Evolutionary conservation across 2,113 vertebrate genomes (phyloP).

Genomic region (Anoura caudifer): DNA sequence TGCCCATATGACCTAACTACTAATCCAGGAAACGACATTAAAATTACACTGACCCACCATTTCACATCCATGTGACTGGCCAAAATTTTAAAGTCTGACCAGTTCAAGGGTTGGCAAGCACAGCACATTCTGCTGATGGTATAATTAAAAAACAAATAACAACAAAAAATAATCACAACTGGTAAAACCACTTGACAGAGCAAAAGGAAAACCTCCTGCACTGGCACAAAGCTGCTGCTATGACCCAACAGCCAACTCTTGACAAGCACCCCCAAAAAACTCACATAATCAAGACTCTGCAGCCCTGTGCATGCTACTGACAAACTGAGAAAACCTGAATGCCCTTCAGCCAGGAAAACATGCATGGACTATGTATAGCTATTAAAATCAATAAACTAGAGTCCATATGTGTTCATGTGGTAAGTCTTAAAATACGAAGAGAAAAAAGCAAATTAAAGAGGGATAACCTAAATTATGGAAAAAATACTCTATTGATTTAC

Average conservation of each 20-base stretch:
- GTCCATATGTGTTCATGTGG: background rate
- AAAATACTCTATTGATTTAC: background rate
- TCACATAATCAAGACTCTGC: background rate
- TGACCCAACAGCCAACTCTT: background rate
- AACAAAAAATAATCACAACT: too few relatives aligned
- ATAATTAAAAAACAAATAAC: background rate
- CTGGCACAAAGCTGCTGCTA: background rate
- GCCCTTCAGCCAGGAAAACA: background rate
- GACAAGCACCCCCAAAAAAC: background rate
- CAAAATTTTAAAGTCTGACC: background rate
- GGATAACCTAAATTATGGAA: background rate
- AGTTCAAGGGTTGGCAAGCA: background rate
- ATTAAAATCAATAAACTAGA: background rate
- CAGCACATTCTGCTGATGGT: background rate
- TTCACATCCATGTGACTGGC: background rate
- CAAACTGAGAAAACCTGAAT: background rate
- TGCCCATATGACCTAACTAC: background rate
- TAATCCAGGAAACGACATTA: background rate
- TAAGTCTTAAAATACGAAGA: background rate
- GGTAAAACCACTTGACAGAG: background rate
- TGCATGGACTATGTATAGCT: background rate
- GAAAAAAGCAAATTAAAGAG: background rate
- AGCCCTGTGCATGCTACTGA: background rate
- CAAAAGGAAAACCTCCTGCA: background rate
- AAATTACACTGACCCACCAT: background rate